Conservation (phyloP, 2,113 vertebrate genomes). For the Amblyornis subalaris region DNA sequence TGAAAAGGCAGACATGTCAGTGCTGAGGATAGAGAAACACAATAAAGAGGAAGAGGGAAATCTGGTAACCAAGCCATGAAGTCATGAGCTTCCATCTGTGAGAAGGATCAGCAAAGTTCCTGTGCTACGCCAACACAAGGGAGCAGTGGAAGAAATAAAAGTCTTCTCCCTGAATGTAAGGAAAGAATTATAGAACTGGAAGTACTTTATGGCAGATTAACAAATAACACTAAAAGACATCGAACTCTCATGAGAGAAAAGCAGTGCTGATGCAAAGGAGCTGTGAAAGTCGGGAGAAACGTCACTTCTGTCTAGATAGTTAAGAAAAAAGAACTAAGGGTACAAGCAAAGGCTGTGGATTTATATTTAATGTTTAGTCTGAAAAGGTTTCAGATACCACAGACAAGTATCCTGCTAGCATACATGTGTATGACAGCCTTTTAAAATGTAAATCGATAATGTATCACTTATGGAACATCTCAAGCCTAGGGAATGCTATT, state of each 20-base stretch:
- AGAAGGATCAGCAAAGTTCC: neutral
- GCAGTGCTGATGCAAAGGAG: neutral
- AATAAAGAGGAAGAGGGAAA: neutral
- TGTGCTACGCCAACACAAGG: neutral
- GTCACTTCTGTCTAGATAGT: neutral
- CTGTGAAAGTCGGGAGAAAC: neutral
- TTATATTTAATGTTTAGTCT: neutral
- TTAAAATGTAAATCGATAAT: constrained; percentile 3
- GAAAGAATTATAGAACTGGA: neutral
- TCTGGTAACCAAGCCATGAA: neutral
- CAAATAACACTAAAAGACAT: neutral
- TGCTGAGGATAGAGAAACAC: neutral
- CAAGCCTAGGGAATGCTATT: neutral
- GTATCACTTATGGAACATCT: neutral
- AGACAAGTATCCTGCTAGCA: neutral
- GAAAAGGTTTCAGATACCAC: neutral
- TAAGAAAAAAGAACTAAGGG: neutral
- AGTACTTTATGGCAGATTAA: neutral
- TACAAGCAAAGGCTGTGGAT: neutral
- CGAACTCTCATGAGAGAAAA: neutral
- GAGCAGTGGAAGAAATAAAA: neutral
- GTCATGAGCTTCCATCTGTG: neutral
- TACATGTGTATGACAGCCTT: neutral
- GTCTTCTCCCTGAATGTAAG: neutral
- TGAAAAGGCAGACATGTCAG: constrained; percentile 11